Conservation (phyloP, 2,113 vertebrate genomes). For the Gopherus flavomarginatus region DNA sequence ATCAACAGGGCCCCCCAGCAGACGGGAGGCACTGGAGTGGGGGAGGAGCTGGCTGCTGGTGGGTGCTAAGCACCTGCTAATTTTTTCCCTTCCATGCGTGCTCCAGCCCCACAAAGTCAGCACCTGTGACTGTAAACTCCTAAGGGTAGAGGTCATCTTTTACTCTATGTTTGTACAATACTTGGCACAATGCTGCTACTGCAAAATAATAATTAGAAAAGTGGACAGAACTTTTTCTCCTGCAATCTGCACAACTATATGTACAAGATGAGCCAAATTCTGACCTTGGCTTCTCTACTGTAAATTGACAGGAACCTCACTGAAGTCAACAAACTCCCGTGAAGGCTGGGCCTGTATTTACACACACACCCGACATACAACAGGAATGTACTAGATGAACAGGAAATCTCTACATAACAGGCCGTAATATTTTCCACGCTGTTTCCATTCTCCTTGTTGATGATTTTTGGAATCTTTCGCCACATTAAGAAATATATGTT, state of each 20-base stretch:
- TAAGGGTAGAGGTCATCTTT: background rate
- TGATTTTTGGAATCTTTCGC: background rate
- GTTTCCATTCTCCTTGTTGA: background rate
- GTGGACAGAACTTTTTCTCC: background rate
- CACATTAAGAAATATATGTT: background rate
- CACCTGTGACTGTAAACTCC: background rate
- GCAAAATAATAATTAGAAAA: background rate
- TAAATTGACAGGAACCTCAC: background rate
- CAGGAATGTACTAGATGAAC: background rate
- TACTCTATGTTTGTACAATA: background rate
- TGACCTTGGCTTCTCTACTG: background rate
- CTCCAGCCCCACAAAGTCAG: too few relatives aligned
- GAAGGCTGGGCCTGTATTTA: background rate
- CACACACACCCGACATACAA: background rate
- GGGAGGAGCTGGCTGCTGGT: too few relatives aligned
- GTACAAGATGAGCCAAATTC: background rate
- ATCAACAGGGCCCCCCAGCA: too few relatives aligned
- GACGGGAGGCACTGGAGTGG: too few relatives aligned
- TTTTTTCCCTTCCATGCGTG: too few relatives aligned
- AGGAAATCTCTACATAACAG: background rate
- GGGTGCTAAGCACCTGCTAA: too few relatives aligned
- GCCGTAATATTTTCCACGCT: background rate
- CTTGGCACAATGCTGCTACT: background rate
- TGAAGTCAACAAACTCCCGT: background rate
- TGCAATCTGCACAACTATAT: background rate